Conservation (phyloP, 2,113 vertebrate species). For the Clarias macrocephalus region DNA sequence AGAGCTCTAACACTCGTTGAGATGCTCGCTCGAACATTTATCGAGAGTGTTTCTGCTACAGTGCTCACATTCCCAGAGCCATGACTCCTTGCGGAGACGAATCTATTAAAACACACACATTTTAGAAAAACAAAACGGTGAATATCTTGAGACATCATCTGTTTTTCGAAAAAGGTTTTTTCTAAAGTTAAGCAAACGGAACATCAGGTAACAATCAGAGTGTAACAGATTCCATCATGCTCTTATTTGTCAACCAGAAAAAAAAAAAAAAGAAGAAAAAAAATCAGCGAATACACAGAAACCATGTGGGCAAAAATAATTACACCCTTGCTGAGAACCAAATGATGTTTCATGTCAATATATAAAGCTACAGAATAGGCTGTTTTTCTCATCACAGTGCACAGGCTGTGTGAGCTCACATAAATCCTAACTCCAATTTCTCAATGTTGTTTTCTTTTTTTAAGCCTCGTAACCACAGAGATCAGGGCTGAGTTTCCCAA, state of each 20-base stretch:
- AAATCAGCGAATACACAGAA: neutral
- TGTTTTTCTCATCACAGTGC: conserved; percentile 6
- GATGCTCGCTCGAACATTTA: neutral
- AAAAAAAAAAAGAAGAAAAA: too few relatives aligned
- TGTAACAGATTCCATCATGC: neutral
- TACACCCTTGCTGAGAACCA: conserved; percentile 11
- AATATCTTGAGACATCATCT: neutral
- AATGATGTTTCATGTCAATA: conserved; percentile 8
- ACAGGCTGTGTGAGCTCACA: neutral
- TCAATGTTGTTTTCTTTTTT: neutral
- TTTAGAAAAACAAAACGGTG: neutral
- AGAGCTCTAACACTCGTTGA: neutral
- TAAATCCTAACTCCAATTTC: neutral
- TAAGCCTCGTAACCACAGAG: neutral
- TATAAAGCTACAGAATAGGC: conserved; percentile 8
- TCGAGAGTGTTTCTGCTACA: neutral
- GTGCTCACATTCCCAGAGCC: too few relatives aligned
- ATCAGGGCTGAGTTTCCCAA: neutral
- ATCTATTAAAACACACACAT: too few relatives aligned
- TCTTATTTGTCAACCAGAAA: neutral
- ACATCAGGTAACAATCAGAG: neutral
- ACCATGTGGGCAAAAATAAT: conserved; percentile 13
- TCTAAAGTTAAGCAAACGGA: neutral
- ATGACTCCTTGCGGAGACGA: neutral
- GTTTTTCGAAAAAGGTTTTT: neutral